Base-by-base conservation (phyloP, 2,113 vertebrate genomes). In the Cyrtonyx montezumae region DNA sequence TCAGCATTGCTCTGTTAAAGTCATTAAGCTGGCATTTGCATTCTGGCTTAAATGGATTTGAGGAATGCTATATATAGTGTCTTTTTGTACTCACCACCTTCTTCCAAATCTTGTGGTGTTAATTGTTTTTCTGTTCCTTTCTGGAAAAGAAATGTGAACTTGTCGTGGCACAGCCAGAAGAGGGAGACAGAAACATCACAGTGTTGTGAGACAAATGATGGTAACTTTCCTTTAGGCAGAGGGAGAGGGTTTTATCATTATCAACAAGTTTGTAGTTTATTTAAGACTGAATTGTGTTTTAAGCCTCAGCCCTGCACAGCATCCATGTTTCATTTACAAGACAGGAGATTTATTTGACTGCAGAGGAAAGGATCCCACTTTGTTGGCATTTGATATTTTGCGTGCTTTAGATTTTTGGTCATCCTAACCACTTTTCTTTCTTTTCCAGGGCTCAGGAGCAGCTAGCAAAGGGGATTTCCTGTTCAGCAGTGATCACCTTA, bases 401-500 rank as follows among this genome's bases (percentile, higher is more conserved):
- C 19, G 17, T 16, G 16, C 26, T 77, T 18, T 42, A 45, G 36
- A 13, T 67, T 78, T 78, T 77, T 59, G 55, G 8, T 55, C 62
- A 32, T 53, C 84, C 46, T 88, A 36, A 79, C 16, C 26, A 3
- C 55, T 90, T 84, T 28, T 40, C 34, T 90, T 81, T 88, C 61
- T 81, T 26, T 95, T 79, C 45, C 70, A 99, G 99, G 99, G 99
- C 6, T 98, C 98, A 2, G 97, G 98, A 79, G 99, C 99, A 18
- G 99, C 99, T 53, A 97, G 97, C 71, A 99, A 99, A 96, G 99
- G 99, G n/a, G 99, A 99, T 93, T 99, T 99, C 96, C 97, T 99
- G 92, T 98, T 99, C 90, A 99, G 98, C 98, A 99, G 99, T 0
- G 98, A 99, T 63, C 99, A 98, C 87, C 98, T 99, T 84, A 99